phyloP scores from a whole-genome alignment of 2,797 vertebrate genomes.

The Melanotaenia pygmaea region DNA sequence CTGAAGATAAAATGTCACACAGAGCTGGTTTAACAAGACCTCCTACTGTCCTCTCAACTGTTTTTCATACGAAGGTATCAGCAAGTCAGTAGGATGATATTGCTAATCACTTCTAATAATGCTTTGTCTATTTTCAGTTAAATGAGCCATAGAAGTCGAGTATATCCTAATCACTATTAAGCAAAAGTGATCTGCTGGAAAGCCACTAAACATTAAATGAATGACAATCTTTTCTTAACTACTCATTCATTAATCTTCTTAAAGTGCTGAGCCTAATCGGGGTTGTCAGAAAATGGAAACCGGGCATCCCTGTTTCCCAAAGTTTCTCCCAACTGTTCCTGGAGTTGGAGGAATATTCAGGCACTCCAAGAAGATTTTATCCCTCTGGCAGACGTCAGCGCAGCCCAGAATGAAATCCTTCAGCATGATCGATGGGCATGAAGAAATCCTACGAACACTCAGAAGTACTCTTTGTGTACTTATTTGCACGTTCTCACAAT shows the following conservation, averaged over 20 bases:
- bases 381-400: too few species aligned
- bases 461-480: too few species aligned
- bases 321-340: too few species aligned
- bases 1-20: slow-evolving; percentile 22
- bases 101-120: neutral
- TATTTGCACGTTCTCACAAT: too few species aligned
- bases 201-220: neutral
- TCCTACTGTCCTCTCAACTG: slow-evolving; percentile 6
- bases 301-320: too few species aligned
- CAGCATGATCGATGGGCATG: too few species aligned
- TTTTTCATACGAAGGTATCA: neutral
- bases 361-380: too few species aligned
- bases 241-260: neutral
- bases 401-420: too few species aligned
- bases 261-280: neutral
- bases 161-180: neutral
- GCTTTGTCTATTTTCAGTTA: neutral
- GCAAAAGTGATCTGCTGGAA: neutral
- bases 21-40: slow-evolving; percentile 8
- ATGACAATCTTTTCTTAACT: neutral
- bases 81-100: neutral
- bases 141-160: neutral
- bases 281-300: neutral
- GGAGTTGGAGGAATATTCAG: too few species aligned
- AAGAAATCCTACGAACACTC: too few species aligned